Conservation (phyloP, 1,140 invertebrate species). For the Brachionus asplanchnoidis region DNA sequence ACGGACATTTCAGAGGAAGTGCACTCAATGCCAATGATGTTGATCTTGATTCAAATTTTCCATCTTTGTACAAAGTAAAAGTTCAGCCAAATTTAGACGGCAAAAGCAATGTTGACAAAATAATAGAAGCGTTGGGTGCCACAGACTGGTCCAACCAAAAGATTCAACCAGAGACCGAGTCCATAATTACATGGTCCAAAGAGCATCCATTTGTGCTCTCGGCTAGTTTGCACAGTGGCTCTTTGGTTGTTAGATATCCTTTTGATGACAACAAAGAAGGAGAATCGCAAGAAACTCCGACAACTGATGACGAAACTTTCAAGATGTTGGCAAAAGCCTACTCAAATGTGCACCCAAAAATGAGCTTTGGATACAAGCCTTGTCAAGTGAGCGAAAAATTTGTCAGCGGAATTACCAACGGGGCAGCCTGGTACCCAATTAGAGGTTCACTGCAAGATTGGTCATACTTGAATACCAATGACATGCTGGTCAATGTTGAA, state of each 20-base stretch:
- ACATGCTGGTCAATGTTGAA: constrained; percentile 95
- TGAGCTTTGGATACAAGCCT: neutral
- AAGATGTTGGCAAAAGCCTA: constrained; percentile 32
- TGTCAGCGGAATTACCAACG: constrained; percentile 29
- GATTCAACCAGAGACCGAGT: constrained; percentile 83
- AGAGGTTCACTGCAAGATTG: constrained; percentile 89
- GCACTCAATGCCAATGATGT: constrained; percentile 64
- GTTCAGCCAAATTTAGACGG: constrained; percentile 63
- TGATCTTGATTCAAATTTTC: constrained; percentile 95
- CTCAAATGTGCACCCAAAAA: constrained; percentile 5
- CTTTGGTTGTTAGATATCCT: constrained; percentile 82
- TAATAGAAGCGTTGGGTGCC: neutral
- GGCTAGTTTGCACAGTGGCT: constrained; percentile 89
- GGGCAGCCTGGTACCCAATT: neutral
- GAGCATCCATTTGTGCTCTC: constrained; percentile 85
- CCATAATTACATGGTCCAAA: constrained; percentile 84
- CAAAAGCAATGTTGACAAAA: constrained; percentile 8
- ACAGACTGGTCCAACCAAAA: constrained; percentile 61
- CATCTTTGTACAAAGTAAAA: constrained; percentile 62
- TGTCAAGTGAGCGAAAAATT: constrained; percentile 1
- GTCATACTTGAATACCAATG: constrained; percentile 93
- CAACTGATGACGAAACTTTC: constrained; percentile 36
- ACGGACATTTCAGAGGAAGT: constrained; percentile 60
- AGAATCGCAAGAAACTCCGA: neutral
- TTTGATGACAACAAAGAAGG: constrained; percentile 28